These are phyloP conservation scores for Caenorhabditis panamensis DNA, from an alignment of 2,888 invertebrate genomes.

Conservation along the genomic window DNA sequence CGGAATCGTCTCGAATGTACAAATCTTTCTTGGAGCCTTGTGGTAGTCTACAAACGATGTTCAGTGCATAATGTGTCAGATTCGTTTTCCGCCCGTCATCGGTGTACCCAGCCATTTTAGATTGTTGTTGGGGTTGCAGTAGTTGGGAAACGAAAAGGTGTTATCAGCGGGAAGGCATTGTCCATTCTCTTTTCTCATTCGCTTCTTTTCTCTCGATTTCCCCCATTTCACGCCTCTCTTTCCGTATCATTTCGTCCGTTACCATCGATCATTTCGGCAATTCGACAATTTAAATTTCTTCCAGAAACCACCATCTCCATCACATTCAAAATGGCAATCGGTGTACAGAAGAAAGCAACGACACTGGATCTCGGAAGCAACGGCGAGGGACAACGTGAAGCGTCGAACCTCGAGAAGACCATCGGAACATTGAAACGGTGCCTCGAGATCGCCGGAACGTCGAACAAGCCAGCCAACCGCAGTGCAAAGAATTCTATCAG, in stretches of 20 bases:
- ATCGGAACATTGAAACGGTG: slow-evolving; percentile 54
- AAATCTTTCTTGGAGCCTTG: too few species aligned
- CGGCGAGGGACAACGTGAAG: not conserved
- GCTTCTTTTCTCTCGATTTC: not conserved
- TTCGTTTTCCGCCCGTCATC: not conserved
- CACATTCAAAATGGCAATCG: slow-evolving; percentile 52
- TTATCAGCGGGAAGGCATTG: not conserved
- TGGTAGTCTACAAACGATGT: too few species aligned
- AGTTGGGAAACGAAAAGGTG: not conserved
- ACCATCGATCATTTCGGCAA: not conserved
- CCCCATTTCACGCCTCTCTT: slow-evolving; percentile 3
- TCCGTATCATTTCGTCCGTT: not conserved
- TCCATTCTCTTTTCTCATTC: not conserved
- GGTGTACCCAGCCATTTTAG: not conserved
- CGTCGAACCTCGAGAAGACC: slow-evolving; percentile 38
- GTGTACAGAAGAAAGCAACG: slow-evolving; percentile 42
- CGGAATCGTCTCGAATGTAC: not conserved
- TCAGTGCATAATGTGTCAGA: not conserved
- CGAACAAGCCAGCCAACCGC: slow-evolving; percentile 27
- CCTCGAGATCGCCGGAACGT: slow-evolving; percentile 43
- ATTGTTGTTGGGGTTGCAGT: not conserved
- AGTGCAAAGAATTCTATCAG: slow-evolving; percentile 48
- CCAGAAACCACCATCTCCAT: not conserved
- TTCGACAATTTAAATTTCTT: not conserved
- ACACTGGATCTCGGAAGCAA: not conserved